These are phyloP conservation scores for Noctua fimbriata DNA, from an alignment of 2,888 invertebrate species.

Conservation along the genomic window DNA sequence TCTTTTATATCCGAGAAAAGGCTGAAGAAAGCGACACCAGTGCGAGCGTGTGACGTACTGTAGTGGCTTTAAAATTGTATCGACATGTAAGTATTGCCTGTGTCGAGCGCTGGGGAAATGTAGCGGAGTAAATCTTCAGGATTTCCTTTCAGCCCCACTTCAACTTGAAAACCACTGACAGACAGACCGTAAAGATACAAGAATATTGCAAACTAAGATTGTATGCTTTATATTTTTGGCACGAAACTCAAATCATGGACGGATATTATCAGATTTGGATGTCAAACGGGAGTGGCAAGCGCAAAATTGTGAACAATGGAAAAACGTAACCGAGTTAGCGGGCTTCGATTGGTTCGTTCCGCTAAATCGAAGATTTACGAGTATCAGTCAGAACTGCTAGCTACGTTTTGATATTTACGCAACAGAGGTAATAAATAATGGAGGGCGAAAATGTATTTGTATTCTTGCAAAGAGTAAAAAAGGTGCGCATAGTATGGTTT, in stretches of 20 bases:
- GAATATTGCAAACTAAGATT: conserved; percentile 53
- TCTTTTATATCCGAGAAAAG: conserved; percentile 15
- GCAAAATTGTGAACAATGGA: conserved; percentile 66
- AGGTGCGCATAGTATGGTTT: conserved; percentile 44
- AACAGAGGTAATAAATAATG: conserved; percentile 64
- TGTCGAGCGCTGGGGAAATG: conserved; percentile 50
- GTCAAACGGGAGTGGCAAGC: conserved; percentile 58
- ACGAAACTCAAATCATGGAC: conserved; percentile 59
- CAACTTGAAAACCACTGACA: conserved; percentile 40
- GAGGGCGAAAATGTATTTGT: conserved; percentile 60
- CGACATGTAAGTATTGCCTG: conserved; percentile 28
- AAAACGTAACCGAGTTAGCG: conserved; percentile 64
- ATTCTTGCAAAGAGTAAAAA: conserved; percentile 56
- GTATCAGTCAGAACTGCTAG: conserved; percentile 61
- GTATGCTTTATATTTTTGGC: conserved; percentile 55
- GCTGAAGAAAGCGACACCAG: conserved; percentile 1
- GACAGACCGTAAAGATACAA: conserved; percentile 32
- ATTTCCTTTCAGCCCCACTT: conserved; percentile 46
- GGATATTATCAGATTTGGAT: conserved; percentile 67
- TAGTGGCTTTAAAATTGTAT: conserved; percentile 43
- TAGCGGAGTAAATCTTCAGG: conserved; percentile 41
- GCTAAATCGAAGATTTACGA: conserved; percentile 66
- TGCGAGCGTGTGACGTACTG: conserved; percentile 12
- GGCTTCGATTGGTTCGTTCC: conserved; percentile 61
- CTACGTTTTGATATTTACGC: conserved; percentile 64